These are phyloP conservation scores for Trypoxylus dichotomus DNA, from an alignment of 1,140 invertebrate genomes.

Conservation along the genomic window DNA sequence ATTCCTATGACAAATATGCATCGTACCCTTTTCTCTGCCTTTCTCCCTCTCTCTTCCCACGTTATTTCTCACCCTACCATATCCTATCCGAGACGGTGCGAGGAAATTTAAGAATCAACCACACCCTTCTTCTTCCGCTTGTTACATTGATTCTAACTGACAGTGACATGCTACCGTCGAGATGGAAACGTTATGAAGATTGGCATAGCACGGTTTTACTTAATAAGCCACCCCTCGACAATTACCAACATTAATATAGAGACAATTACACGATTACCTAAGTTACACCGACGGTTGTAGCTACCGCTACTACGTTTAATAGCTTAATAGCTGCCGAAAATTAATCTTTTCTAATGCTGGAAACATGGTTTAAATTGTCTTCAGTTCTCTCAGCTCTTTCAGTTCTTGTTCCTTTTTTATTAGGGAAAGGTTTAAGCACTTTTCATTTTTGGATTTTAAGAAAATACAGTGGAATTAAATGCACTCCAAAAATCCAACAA, in stretches of 20 bases:
- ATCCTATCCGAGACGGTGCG: background rate
- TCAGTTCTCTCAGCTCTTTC: background rate
- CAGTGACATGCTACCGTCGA: conserved; percentile 20
- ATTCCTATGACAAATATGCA: conserved; percentile 28
- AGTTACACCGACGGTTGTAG: background rate
- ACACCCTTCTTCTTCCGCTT: conserved; percentile 5
- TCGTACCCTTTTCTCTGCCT: background rate
- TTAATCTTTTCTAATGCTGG: background rate
- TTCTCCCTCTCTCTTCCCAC: background rate
- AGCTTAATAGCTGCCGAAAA: background rate
- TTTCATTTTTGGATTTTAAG: too few species aligned
- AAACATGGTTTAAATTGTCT: too few species aligned
- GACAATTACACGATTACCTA: background rate
- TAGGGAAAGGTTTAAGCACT: too few species aligned
- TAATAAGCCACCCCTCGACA: conserved; percentile 9
- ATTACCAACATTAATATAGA: conserved; percentile 4
- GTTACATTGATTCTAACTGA: conserved; percentile 30
- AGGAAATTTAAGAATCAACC: conserved; percentile 1
- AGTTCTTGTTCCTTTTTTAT: too few species aligned
- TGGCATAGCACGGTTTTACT: conserved; percentile 8
- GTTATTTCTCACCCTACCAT: background rate
- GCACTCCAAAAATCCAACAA: too few species aligned
- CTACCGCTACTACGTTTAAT: background rate
- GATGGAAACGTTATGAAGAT: background rate
- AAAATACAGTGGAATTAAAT: too few species aligned